Evolutionary conservation across 2,797 vertebrate species (phyloP).

Genomic region (Acomys russatus): DNA sequence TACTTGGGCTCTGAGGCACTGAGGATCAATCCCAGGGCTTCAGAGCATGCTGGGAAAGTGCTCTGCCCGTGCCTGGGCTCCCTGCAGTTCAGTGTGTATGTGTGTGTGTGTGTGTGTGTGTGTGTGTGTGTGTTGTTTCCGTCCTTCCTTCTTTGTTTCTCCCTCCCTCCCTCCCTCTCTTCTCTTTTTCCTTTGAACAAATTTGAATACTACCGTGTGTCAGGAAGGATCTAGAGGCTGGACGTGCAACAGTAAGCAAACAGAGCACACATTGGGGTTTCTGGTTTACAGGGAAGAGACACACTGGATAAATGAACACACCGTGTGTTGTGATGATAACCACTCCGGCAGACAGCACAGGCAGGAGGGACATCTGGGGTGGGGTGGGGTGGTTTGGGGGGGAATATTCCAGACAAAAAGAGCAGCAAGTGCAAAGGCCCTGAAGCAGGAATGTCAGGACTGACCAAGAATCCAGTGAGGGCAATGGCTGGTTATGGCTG

Average conservation of each 20-base stretch:
- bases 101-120: not conserved
- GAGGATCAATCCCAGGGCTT: not conserved
- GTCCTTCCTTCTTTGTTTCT: not conserved
- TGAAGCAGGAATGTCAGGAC: not conserved
- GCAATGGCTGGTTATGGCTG: not conserved
- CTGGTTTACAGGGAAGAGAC: not conserved
- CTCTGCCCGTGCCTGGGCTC: not conserved
- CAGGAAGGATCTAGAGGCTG: not conserved
- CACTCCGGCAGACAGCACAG: not conserved
- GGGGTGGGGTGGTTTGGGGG: no score
- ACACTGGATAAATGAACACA: not conserved
- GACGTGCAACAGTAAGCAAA: not conserved
- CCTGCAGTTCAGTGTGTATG: not conserved
- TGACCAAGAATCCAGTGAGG: not conserved
- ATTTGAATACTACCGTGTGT: not conserved
- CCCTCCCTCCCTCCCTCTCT: not conserved
- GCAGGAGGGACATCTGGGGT: not conserved
- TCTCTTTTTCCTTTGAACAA: not conserved
- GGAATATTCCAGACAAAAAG: not conserved
- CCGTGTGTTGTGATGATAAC: not conserved
- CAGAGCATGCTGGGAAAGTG: not conserved
- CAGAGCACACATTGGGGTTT: not conserved
- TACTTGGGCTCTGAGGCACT: not conserved
- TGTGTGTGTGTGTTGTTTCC: not conserved
- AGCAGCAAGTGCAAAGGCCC: conserved; percentile 4